These are phyloP conservation scores for Sinocyclocheilus rhinocerous DNA, from an alignment of 2,113 vertebrate species.

Conservation along the genomic window DNA sequence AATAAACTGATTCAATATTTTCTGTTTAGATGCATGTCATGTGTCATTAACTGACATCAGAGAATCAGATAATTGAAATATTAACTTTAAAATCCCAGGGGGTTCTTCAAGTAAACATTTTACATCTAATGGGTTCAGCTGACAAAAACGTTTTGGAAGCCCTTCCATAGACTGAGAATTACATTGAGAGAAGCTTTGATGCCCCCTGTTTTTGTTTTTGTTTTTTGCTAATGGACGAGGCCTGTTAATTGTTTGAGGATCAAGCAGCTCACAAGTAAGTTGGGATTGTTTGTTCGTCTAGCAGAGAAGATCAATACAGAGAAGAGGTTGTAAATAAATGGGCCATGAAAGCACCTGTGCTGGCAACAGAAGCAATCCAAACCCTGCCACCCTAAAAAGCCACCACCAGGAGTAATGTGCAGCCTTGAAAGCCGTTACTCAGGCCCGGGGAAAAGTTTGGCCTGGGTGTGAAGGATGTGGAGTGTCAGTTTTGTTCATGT, in stretches of 20 bases:
- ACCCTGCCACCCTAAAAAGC: conserved; percentile 57
- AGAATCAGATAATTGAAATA: not conserved
- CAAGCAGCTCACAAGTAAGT: conserved; percentile 56
- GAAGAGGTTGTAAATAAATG: conserved; percentile 62
- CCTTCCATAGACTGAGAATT: not conserved
- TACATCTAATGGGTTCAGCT: not conserved
- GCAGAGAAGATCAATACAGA: conserved; percentile 63
- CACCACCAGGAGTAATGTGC: conserved; percentile 57
- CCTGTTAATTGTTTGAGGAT: conserved; percentile 67
- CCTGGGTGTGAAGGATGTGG: conserved; percentile 69
- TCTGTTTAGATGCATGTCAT: not conserved
- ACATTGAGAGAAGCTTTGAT: not conserved
- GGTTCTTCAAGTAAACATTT: not conserved
- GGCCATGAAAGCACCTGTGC: conserved; percentile 63
- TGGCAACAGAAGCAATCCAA: conserved; percentile 65
- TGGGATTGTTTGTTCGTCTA: conserved; percentile 51
- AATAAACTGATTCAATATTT: not conserved
- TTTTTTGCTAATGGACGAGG: conserved; percentile 46
- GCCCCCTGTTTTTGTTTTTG: not conserved
- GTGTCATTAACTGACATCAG: not conserved
- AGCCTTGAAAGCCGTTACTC: conserved; percentile 51
- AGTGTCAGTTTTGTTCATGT: conserved; percentile 48
- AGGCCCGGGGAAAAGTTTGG: conserved; percentile 60
- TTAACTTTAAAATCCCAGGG: not conserved
- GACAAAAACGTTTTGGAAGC: not conserved